A percentile compares a stretch with the other conserved stretches of the same genome.
Conservation (phyloP, 2,888 invertebrate genomes). For the Stomorhina lunata region DNA sequence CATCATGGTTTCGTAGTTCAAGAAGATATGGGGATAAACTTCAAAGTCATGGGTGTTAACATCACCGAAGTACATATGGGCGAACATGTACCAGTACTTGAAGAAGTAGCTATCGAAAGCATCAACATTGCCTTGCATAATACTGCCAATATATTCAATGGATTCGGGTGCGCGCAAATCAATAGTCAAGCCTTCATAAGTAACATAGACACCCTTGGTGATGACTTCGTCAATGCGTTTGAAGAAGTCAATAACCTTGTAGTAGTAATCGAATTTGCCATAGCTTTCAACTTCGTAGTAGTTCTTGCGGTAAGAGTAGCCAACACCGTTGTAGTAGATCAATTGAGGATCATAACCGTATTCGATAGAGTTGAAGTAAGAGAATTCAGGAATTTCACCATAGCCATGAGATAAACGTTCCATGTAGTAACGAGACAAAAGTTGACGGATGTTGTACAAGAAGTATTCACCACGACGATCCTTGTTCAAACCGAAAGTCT, state of each 20-base stretch:
- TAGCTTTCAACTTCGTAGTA: constrained; percentile 81
- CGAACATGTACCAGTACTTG: constrained; percentile 68
- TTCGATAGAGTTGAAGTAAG: constrained; percentile 81
- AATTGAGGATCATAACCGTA: constrained; percentile 85
- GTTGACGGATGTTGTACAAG: constrained; percentile 85
- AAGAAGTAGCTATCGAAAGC: constrained; percentile 69
- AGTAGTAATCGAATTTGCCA: constrained; percentile 71
- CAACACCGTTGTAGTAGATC: constrained; percentile 84
- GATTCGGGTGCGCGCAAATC: constrained; percentile 77
- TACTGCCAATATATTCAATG: constrained; percentile 81
- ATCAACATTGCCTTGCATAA: constrained; percentile 81
- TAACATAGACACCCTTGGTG: constrained; percentile 79
- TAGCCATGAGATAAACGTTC: constrained; percentile 87
- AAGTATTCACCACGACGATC: constrained; percentile 84
- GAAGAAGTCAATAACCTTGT: constrained; percentile 70
- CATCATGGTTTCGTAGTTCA: constrained; percentile 84
- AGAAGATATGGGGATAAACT: constrained; percentile 82
- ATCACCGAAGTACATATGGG: constrained; percentile 67
- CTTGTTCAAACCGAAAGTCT: constrained; percentile 81
- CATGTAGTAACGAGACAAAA: constrained; percentile 87
- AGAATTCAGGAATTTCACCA: constrained; percentile 83
- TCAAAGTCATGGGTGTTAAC: constrained; percentile 65
- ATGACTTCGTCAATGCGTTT: constrained; percentile 80
- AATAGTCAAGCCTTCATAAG: constrained; percentile 67
- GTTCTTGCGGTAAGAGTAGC: constrained; percentile 84